A percentile compares a stretch with the other conserved stretches of the same genome.
phyloP scores from a whole-genome alignment of 2,888 invertebrate genomes.

The Axea sp. region DNA sequence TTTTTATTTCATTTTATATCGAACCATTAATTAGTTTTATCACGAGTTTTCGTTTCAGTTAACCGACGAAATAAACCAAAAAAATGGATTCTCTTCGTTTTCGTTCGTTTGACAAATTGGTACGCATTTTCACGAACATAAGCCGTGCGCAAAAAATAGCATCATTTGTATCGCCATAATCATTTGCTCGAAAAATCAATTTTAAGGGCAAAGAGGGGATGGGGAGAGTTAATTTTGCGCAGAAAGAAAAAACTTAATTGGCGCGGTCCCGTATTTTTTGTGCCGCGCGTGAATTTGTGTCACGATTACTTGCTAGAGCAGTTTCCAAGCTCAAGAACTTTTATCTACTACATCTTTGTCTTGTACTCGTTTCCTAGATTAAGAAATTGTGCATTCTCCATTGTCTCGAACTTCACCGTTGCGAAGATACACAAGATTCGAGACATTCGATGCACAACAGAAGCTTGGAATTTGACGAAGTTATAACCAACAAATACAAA shows the following conservation, averaged over 20 bases:
- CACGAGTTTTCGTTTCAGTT: too few species aligned
- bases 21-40: too few species aligned
- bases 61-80: too few species aligned
- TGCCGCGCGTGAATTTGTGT: slow-evolving; percentile 42
- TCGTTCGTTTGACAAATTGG: too few species aligned
- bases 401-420: slow-evolving; percentile 33
- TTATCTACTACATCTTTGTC: slow-evolving; percentile 42
- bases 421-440: slow-evolving; percentile 28
- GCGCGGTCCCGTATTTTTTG: slow-evolving; percentile 29
- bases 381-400: slow-evolving; percentile 50
- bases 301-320: slow-evolving; percentile 45
- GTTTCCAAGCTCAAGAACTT: slow-evolving; percentile 49
- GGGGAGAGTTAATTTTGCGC: slow-evolving; percentile 5
- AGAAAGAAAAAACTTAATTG: slow-evolving; percentile 10
- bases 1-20: too few species aligned
- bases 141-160: too few species aligned
- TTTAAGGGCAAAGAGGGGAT: too few species aligned
- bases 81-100: too few species aligned
- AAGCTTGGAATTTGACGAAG: slow-evolving; percentile 17
- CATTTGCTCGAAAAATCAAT: too few species aligned
- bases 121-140: too few species aligned
- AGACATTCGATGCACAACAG: slow-evolving; percentile 35
- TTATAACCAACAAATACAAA: slow-evolving; percentile 6
- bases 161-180: too few species aligned
- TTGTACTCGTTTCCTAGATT: slow-evolving; percentile 57